These are phyloP conservation scores for Phocoena phocoena DNA, from an alignment of 2,113 vertebrate genomes.

Conservation along the genomic window DNA sequence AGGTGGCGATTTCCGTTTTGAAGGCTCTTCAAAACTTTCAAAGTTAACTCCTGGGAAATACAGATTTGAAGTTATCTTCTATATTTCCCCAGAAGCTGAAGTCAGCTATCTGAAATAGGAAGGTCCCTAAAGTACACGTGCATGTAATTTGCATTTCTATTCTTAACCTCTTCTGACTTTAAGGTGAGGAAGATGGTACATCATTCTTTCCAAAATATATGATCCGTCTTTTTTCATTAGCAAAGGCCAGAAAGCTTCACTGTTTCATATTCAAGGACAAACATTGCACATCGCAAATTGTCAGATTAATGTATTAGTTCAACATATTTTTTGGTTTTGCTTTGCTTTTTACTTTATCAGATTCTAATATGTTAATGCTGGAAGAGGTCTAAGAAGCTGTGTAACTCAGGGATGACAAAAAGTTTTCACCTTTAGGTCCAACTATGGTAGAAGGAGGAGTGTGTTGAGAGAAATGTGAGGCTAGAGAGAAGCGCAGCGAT, in stretches of 20 bases:
- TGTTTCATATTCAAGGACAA: neutral
- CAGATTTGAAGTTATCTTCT: neutral
- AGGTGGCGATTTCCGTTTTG: neutral
- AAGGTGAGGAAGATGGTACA: neutral
- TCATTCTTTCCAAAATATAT: neutral
- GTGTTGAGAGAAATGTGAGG: neutral
- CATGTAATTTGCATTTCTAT: slow-evolving; percentile 56
- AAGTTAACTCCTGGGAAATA: slow-evolving; percentile 9
- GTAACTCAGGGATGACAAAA: neutral
- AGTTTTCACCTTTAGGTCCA: neutral
- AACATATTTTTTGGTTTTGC: neutral
- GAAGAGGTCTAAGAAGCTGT: neutral
- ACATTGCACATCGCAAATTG: neutral
- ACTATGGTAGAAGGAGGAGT: too few species aligned
- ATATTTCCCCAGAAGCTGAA: slow-evolving; percentile 3
- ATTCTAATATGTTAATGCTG: neutral
- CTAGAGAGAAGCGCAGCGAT: neutral
- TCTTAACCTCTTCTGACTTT: neutral
- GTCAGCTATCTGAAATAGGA: neutral
- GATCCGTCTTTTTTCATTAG: slow-evolving; percentile 27
- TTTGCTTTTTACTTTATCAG: neutral
- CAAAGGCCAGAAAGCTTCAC: neutral
- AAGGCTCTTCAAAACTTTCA: neutral
- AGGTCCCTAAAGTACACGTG: slow-evolving; percentile 38
- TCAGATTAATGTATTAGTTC: neutral